Evolutionary conservation across 2,113 vertebrate species (phyloP), one percentile per base, ranked within the genome.

Genomic region (Glaucomys volans): DNA sequence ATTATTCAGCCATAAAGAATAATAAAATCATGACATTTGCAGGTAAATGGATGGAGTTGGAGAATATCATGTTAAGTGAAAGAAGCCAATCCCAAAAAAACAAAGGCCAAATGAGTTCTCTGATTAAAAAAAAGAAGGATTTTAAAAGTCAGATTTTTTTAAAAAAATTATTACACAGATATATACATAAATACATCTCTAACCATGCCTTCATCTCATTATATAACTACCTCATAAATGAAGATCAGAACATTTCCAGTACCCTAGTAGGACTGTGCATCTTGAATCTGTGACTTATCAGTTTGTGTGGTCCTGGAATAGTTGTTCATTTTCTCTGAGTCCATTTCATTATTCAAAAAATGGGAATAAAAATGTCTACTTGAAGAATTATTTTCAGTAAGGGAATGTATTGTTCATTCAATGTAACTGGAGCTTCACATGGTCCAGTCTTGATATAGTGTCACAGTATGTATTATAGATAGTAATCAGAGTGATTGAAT

Each of bases 311-410:
- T 85, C 64, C 84, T 72, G 67, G 59, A 87, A 87, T 42, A 52
- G 35, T 69, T 81, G 42, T 12, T 93, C 57, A 37, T 80, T 75
- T 8, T 80, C 71, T 93, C n/a, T 59, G 71, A 87, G 47, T 5
- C 50, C 94, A 40, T 94, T 93, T 88, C 32, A 80, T 75, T 57
- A 66, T 66, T 69, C 84, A 92, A 85, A 64, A 93, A 96, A 92
- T 92, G 75, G 32, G n/a, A 90, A 82, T 95, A 57, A 47, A 96
- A 89, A 89, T 79, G 12, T 24, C 52, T 59, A 54, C 28, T 79
- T 91, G 72, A 75, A 76, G 72, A 91, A 81, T 80, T 75, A 20
- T 89, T 91, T 88, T 91, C 52, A 76, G 59, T 66, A 66, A 74
- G 76, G 95, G 40, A 90, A 83, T 71, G 20, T 80, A 67, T 75